phyloP scores from a whole-genome alignment of 2,888 invertebrate species.

The Clanis bilineata region DNA sequence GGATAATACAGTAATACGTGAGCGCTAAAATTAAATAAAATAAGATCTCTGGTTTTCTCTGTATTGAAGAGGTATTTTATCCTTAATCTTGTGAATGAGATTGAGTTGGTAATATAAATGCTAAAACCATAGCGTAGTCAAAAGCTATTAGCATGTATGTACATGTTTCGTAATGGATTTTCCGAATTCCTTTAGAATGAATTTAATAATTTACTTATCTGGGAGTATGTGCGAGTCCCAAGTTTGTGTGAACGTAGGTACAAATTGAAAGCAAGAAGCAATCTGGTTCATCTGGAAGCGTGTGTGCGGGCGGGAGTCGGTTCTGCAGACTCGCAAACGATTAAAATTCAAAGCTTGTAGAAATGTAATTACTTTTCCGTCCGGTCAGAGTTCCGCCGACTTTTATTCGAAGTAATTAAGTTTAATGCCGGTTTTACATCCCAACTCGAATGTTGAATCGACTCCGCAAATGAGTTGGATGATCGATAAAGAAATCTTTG shows the following conservation, averaged over 20 bases:
- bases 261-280: slow-evolving; percentile 44
- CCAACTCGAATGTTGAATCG: slow-evolving; percentile 49
- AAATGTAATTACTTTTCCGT: slow-evolving; percentile 75
- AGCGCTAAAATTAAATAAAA: background rate
- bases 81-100: background rate
- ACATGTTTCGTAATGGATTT: slow-evolving; percentile 25
- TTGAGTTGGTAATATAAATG: background rate
- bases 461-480: slow-evolving; percentile 36
- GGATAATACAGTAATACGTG: background rate
- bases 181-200: slow-evolving; percentile 24
- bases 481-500: slow-evolving; percentile 19
- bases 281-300: slow-evolving; percentile 29
- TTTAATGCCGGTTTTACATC: slow-evolving; percentile 70
- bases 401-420: slow-evolving; percentile 75
- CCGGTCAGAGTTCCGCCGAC: slow-evolving; percentile 68
- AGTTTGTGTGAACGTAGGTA: slow-evolving; percentile 16
- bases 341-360: slow-evolving; percentile 79
- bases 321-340: slow-evolving; percentile 48
- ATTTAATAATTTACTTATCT: slow-evolving; percentile 35
- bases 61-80: background rate
- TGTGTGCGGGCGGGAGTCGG: slow-evolving; percentile 33
- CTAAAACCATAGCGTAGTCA: slow-evolving; percentile 2
- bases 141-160: slow-evolving; percentile 1
- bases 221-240: background rate
- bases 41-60: background rate